These are phyloP conservation scores for Nemurella pictetii DNA, from an alignment of 2,888 invertebrate genomes.

Conservation along the genomic window DNA sequence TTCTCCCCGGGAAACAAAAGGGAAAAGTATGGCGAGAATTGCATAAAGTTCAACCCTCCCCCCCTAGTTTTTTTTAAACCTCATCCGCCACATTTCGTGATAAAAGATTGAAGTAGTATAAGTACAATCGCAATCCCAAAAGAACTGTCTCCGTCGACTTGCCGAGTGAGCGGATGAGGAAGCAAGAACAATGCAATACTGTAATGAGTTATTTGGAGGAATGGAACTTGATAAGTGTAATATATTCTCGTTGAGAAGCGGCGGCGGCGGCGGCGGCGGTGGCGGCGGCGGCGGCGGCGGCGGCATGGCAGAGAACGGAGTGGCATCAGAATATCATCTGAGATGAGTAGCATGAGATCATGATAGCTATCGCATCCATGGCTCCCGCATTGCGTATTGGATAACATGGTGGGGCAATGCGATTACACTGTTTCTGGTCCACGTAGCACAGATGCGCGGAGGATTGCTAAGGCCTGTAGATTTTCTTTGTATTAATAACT, in stretches of 20 bases:
- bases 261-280: neutral
- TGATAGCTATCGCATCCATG: neutral
- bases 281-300: neutral
- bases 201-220: neutral
- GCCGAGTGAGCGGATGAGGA: neutral
- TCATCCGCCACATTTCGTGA: neutral
- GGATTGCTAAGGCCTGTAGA: neutral
- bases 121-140: neutral
- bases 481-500: neutral
- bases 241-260: neutral
- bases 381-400: neutral
- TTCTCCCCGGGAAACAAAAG: slow-evolving; percentile 4
- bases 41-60: slow-evolving; percentile 25
- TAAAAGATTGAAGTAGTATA: slow-evolving; percentile 19
- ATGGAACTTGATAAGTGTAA: neutral
- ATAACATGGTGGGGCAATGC: neutral
- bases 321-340: neutral
- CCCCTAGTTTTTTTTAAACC: neutral
- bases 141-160: neutral
- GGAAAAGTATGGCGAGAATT: slow-evolving; percentile 31
- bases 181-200: neutral
- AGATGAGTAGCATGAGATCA: neutral
- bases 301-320: neutral
- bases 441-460: neutral
- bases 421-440: neutral